A percentile compares a stretch with the other conserved stretches of the same genome.
phyloP scores from a whole-genome alignment of 2,113 vertebrate species.

The Cinclus mexicanus region DNA sequence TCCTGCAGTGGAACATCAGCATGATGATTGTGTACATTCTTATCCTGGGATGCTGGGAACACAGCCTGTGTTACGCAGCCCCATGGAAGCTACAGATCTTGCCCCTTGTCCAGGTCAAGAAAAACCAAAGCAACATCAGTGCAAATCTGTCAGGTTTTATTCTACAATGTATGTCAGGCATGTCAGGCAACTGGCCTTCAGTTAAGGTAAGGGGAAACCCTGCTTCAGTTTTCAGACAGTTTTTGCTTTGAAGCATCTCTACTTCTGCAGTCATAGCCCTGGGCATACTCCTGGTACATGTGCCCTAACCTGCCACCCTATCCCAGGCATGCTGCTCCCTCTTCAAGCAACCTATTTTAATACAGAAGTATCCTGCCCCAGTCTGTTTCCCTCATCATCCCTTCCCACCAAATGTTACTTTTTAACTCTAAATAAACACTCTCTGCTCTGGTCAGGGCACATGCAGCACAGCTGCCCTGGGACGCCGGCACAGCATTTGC shows the following conservation, averaged over 20 bases:
- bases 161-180: background rate
- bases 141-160: background rate
- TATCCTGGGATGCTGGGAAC: background rate
- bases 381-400: background rate
- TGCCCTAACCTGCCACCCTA: background rate
- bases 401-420: background rate
- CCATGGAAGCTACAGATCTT: background rate
- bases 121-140: background rate
- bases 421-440: background rate
- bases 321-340: background rate
- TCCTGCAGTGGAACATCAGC: background rate
- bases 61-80: accelerated
- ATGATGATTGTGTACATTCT: background rate
- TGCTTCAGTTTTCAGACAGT: background rate
- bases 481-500: background rate
- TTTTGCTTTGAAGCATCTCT: background rate
- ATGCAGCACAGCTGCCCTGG: background rate
- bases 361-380: background rate
- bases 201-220: background rate
- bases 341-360: background rate
- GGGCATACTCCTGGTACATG: background rate
- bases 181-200: background rate
- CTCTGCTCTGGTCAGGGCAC: background rate
- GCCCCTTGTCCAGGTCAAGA: background rate
- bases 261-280: background rate